Conservation (phyloP, 2,888 invertebrate genomes). For the Cyaniris semiargus region DNA sequence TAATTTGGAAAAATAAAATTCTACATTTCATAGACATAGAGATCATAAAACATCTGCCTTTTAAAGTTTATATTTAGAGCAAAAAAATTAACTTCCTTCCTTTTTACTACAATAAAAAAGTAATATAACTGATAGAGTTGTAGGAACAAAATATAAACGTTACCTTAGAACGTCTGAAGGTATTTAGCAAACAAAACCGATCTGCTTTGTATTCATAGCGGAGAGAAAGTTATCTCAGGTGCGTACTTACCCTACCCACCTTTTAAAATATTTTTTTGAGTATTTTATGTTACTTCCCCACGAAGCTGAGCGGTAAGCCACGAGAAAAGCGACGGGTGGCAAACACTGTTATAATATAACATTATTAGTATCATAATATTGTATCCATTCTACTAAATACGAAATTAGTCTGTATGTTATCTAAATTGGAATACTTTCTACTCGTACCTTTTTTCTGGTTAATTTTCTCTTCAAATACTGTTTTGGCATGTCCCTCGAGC, state of each 20-base stretch:
- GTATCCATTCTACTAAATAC: no score
- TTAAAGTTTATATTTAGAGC: background rate
- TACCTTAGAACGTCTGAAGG: background rate
- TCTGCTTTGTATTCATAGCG: conserved; percentile 70
- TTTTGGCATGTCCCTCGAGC: background rate
- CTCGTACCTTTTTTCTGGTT: background rate
- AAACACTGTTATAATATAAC: background rate
- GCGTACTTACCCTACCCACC: conserved; percentile 46
- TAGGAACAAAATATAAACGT: background rate
- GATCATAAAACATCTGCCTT: no score
- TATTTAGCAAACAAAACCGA: conserved; percentile 46
- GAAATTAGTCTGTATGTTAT: no score
- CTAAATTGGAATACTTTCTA: background rate
- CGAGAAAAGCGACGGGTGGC: conserved; percentile 43
- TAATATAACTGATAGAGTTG: background rate
- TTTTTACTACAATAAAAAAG: no score
- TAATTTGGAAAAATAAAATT: no score
- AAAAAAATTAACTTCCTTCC: no score
- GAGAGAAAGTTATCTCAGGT: conserved; percentile 68
- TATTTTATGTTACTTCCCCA: conserved; percentile 63
- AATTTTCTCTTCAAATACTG: no score
- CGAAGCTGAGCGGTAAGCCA: conserved; percentile 42
- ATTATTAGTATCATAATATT: no score
- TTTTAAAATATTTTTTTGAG: conserved; percentile 52
- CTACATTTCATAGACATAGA: no score